phyloP scores from a whole-genome alignment of 2,888 invertebrate genomes.

The Phengaris arion region DNA sequence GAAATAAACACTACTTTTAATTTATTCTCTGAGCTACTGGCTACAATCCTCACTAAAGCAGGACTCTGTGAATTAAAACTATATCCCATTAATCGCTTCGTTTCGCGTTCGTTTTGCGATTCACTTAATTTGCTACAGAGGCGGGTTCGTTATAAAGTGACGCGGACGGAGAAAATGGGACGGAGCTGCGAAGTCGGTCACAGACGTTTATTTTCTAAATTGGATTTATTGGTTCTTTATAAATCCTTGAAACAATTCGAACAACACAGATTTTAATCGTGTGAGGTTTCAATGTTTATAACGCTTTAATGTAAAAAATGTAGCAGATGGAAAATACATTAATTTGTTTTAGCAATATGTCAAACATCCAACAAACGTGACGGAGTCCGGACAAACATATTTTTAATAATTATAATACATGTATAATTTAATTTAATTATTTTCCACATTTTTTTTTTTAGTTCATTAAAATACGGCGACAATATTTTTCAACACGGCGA shows the following conservation, averaged over 20 bases:
- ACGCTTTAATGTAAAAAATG: background rate
- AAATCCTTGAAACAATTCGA: conserved; percentile 23
- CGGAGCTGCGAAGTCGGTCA: conserved; percentile 29
- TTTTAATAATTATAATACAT: too few relatives aligned
- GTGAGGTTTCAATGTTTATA: conserved; percentile 1
- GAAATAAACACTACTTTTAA: conserved; percentile 8
- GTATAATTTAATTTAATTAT: too few relatives aligned
- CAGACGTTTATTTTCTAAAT: conserved; percentile 29
- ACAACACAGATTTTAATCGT: background rate
- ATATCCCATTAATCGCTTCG: conserved; percentile 25
- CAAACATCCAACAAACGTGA: background rate
- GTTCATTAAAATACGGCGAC: too few relatives aligned
- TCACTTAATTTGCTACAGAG: conserved; percentile 54
- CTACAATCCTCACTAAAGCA: background rate
- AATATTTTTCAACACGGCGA: too few relatives aligned
- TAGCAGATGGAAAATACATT: background rate
- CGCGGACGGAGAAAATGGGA: conserved; percentile 28
- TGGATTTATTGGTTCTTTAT: conserved; percentile 27
- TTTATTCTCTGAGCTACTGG: conserved; percentile 1
- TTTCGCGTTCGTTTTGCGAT: conserved; percentile 55
- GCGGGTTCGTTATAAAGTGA: conserved; percentile 38
- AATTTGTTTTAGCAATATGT: background rate
- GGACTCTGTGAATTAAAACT: conserved; percentile 10
- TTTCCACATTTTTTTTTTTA: too few relatives aligned
- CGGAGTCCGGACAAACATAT: too few relatives aligned